Evolutionary conservation across 2,113 vertebrate species (phyloP).

Genomic region (Pica pica): DNA sequence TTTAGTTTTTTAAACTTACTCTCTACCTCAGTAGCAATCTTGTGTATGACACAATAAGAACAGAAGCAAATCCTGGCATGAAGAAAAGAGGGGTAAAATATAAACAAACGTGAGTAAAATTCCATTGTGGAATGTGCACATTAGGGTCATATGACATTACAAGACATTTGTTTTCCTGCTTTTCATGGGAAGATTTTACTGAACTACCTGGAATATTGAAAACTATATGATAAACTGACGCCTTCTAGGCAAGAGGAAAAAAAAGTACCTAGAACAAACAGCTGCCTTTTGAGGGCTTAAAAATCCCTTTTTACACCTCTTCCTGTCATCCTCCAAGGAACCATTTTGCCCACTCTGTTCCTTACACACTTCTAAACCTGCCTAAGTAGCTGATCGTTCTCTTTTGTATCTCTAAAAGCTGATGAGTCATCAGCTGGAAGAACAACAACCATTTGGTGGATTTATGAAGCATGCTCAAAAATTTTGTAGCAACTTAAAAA

Average conservation of each 20-base stretch:
- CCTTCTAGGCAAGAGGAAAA: background rate
- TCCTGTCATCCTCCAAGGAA: background rate
- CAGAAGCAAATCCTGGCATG: background rate
- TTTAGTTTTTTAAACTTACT: background rate
- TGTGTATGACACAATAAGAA: background rate
- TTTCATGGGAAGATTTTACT: background rate
- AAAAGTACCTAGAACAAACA: background rate
- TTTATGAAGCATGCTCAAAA: background rate
- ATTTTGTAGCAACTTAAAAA: background rate
- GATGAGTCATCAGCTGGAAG: background rate
- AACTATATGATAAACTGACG: background rate
- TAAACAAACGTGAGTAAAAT: background rate
- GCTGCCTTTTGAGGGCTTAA: background rate
- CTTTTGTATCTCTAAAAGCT: background rate
- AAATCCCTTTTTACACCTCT: background rate
- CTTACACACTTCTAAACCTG: background rate
- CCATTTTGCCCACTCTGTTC: background rate
- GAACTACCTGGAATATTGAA: background rate
- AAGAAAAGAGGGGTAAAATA: background rate
- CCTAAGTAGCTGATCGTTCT: background rate
- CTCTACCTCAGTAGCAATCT: background rate
- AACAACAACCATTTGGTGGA: background rate
- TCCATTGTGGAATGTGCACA: background rate
- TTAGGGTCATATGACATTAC: background rate
- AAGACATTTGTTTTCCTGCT: background rate